A percentile compares a stretch with the other conserved stretches of the same genome.
Evolutionary conservation across 2,888 invertebrate species (phyloP).

Genomic region (Phortica okadai): DNA sequence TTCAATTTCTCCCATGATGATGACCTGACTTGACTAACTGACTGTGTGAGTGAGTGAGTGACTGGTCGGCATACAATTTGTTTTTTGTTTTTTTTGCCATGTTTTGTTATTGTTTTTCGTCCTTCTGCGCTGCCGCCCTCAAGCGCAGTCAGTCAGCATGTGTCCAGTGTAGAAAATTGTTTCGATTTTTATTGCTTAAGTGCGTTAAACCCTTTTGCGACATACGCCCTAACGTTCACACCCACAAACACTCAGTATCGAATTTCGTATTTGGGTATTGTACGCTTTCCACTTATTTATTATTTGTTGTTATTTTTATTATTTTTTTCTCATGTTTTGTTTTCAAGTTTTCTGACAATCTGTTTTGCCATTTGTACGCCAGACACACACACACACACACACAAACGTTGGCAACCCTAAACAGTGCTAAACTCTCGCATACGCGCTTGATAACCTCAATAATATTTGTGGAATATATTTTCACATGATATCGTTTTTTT

Average conservation of each 20-base stretch:
- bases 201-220: conserved; percentile 64
- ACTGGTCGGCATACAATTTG: not conserved
- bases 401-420: conserved; percentile 20
- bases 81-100: not conserved
- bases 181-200: conserved; percentile 71
- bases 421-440: conserved; percentile 21
- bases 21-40: not conserved
- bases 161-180: conserved; percentile 59
- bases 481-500: conserved; percentile 20
- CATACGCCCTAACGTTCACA: conserved; percentile 45
- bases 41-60: not conserved
- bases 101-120: not conserved
- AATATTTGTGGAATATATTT: conserved; percentile 38
- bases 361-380: conserved; percentile 61
- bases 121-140: not conserved
- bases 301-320: conserved; percentile 44
- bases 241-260: not conserved
- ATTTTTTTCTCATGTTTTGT: conserved; percentile 43
- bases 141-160: not conserved
- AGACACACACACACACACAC: not conserved
- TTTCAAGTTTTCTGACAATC: conserved; percentile 61
- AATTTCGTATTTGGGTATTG: conserved; percentile 14
- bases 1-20: conserved; percentile 60
- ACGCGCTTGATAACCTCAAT: conserved; percentile 34
- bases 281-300: conserved; percentile 35